These are phyloP conservation scores for Leucoma salicis DNA, from an alignment of 2,888 invertebrate genomes.

Conservation along the genomic window DNA sequence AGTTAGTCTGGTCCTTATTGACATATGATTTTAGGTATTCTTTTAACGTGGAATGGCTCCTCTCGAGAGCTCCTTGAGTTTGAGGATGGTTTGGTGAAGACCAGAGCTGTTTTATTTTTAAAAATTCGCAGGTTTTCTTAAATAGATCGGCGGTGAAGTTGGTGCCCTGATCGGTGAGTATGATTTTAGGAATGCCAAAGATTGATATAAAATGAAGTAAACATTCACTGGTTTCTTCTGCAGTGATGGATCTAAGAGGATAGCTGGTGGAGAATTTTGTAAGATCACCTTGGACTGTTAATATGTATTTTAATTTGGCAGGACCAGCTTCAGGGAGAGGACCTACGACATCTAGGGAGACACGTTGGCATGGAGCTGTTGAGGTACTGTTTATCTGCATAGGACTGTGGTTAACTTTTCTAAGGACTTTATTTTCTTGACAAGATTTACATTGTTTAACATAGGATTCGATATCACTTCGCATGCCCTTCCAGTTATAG, in stretches of 20 bases:
- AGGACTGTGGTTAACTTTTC: neutral
- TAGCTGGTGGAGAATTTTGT: neutral
- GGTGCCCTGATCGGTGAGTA: constrained; percentile 27
- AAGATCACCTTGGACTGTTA: too few relatives aligned
- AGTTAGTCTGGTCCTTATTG: too few relatives aligned
- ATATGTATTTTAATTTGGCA: too few relatives aligned
- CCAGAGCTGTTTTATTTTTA: neutral
- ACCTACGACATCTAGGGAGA: neutral
- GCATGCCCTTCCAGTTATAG: neutral
- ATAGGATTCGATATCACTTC: neutral
- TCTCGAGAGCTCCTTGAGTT: too few relatives aligned
- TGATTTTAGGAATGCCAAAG: constrained; percentile 25
- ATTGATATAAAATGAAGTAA: constrained; percentile 21
- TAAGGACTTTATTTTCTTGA: constrained; percentile 9
- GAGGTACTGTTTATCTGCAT: neutral
- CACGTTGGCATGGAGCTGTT: neutral
- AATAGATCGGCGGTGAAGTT: constrained; percentile 7
- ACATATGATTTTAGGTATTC: too few relatives aligned
- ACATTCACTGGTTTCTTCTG: constrained; percentile 19
- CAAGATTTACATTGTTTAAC: neutral
- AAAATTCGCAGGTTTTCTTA: neutral
- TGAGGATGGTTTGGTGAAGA: neutral
- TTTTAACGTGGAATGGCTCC: too few relatives aligned
- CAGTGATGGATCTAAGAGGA: constrained; percentile 2
- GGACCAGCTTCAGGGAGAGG: too few relatives aligned